These are phyloP conservation scores for Vanessa cardui DNA, from an alignment of 2,888 invertebrate genomes.

Conservation along the genomic window DNA sequence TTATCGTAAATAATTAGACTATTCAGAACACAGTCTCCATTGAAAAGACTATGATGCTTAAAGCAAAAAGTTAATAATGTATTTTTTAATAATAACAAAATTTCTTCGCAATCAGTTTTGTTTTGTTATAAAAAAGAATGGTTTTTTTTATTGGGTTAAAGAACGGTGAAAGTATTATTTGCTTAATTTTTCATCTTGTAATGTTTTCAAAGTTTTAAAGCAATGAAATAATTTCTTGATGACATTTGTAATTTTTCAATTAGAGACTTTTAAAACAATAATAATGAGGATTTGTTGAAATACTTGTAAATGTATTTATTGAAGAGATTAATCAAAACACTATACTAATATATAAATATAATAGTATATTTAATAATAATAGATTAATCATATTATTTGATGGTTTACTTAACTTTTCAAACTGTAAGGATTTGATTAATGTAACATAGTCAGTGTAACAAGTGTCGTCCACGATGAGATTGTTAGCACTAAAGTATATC, in stretches of 20 bases:
- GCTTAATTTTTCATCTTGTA: not conserved
- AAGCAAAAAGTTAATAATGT: not conserved
- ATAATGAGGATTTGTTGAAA: slow-evolving; percentile 7
- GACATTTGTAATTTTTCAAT: not conserved
- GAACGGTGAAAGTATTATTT: not conserved
- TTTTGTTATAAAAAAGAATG: not conserved
- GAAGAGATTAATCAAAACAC: slow-evolving; percentile 11
- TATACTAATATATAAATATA: slow-evolving; percentile 1
- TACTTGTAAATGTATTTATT: slow-evolving; percentile 11
- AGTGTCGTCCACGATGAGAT: slow-evolving; percentile 71
- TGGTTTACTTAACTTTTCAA: slow-evolving; percentile 11
- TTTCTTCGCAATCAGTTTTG: not conserved
- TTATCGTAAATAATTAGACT: not conserved
- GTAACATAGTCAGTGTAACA: slow-evolving; percentile 34
- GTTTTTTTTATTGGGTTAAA: not conserved
- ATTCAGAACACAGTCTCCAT: not conserved
- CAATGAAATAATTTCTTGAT: not conserved
- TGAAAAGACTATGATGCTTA: slow-evolving; percentile 2
- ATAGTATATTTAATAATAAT: slow-evolving; percentile 17
- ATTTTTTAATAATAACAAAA: not conserved
- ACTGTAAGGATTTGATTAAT: slow-evolving; percentile 26
- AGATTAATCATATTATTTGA: not conserved
- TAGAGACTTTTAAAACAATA: not conserved
- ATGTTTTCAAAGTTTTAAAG: not conserved
- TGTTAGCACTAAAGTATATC: slow-evolving; percentile 54